Evolutionary conservation across 1,140 invertebrate genomes (phyloP).

Genomic region (Campoletis sonorensis): DNA sequence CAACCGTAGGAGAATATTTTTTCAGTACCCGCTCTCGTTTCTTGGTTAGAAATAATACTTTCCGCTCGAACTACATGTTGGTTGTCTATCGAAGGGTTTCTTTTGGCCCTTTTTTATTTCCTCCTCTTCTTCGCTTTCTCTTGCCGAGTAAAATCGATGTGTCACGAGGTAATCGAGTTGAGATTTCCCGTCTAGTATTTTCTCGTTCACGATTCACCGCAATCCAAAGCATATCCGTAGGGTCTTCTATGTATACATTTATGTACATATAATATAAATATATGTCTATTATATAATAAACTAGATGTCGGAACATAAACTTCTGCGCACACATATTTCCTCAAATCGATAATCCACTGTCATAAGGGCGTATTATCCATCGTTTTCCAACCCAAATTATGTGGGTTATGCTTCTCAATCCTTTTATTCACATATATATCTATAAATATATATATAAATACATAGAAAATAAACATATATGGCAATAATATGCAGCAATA

Average conservation of each 20-base stretch:
- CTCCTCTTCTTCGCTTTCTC: neutral
- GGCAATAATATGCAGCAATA: neutral
- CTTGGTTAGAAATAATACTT: neutral
- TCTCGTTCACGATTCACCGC: slow-evolving; percentile 34
- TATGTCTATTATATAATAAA: neutral
- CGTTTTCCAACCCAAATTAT: neutral
- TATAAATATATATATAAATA: neutral
- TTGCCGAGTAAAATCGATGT: slow-evolving; percentile 12
- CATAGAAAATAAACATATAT: neutral
- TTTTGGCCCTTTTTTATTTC: neutral
- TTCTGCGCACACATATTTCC: neutral
- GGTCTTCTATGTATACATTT: neutral
- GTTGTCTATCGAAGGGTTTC: neutral
- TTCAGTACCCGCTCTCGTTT: neutral
- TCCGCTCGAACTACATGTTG: neutral
- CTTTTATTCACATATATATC: neutral
- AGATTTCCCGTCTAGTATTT: slow-evolving; percentile 22
- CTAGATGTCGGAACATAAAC: neutral
- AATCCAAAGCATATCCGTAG: slow-evolving; percentile 15
- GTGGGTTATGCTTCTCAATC: neutral
- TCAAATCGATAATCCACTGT: neutral
- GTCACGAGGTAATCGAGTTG: slow-evolving; percentile 31
- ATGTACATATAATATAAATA: neutral
- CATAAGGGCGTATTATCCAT: neutral
- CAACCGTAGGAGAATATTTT: neutral